These are phyloP conservation scores for Ibycter americanus DNA, from an alignment of 2,797 vertebrate genomes.

Conservation along the genomic window DNA sequence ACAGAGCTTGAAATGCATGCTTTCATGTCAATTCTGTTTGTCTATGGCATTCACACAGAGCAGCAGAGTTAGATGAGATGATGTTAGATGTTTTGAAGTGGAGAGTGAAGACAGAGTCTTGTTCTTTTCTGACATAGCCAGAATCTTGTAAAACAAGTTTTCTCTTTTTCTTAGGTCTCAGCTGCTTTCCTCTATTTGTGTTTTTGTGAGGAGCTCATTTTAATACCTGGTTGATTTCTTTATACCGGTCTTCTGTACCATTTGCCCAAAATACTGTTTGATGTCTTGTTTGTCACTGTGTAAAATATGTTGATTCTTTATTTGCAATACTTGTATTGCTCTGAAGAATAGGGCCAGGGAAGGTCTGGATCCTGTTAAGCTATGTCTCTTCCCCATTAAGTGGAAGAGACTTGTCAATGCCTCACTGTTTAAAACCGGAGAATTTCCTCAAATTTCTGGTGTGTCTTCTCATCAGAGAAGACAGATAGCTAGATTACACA, in stretches of 20 bases:
- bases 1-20: neutral
- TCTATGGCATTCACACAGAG: neutral
- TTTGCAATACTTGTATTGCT: neutral
- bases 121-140: neutral
- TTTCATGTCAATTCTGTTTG: neutral
- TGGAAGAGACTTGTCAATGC: neutral
- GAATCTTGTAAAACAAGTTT: neutral
- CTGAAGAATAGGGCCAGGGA: neutral
- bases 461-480: neutral
- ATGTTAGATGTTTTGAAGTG: neutral
- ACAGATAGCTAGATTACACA: neutral
- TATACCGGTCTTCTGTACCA: neutral
- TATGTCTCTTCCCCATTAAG: too few species aligned
- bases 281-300: neutral
- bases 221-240: neutral
- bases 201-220: neutral
- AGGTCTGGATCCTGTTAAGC: accelerated
- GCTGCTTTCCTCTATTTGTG: neutral
- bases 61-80: neutral
- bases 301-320: neutral
- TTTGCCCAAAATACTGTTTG: neutral
- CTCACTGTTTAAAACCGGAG: neutral
- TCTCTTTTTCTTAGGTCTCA: neutral
- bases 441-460: neutral
- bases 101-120: neutral